Base-by-base conservation (phyloP, 1,140 invertebrate genomes). In the Lycorma delicatula region DNA sequence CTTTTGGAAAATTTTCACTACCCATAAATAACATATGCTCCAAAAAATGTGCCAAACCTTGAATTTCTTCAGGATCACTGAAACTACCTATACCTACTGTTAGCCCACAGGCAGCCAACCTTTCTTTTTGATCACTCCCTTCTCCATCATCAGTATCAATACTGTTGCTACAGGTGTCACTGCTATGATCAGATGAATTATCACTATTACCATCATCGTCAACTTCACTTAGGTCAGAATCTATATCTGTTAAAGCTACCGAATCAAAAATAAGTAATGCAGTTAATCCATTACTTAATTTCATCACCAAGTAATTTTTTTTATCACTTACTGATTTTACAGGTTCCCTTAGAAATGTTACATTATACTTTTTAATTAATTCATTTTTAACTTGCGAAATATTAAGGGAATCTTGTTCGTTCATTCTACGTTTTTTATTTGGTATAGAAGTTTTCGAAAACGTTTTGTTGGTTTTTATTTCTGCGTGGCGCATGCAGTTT, bases 1-100 rank as follows among this genome's bases (percentile, higher is more conserved):
- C 79, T 54, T 68, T 63, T 4, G 77, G 77, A 66, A 75, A 81
- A 61, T 78, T 79, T 51, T 77, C 69, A 57, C 76, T 80, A 12
- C 81, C 81, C 64, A 83, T 74, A 18, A 95, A 97, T 5, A 97
- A 83, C 91, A 97, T 95, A 69, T 97, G 93, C 70, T 97, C 93
- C 47, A 95, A 80, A 73, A 97, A 95, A 73, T 97, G 93, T 1
- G 93, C 91, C 63, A 97, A 68, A 1, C 94, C 94, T 60, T 86
- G 90, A 49, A 94, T 81, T 36, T 87, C 77, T 38, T 71, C 65
- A 0, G 90, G 90, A 67, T 84, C 81, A 54, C 64, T 65, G 53
- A 71, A 71, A 59, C 68, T 70, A 11, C 70, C 70, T 27, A 86
- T 85, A 34, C 81, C 79, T 12, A 89, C 79, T 55, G 78, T 78